Evolutionary conservation across 2,888 invertebrate genomes (phyloP), one percentile per base, ranked within the genome.

Genomic region (Saturnia japonica): DNA sequence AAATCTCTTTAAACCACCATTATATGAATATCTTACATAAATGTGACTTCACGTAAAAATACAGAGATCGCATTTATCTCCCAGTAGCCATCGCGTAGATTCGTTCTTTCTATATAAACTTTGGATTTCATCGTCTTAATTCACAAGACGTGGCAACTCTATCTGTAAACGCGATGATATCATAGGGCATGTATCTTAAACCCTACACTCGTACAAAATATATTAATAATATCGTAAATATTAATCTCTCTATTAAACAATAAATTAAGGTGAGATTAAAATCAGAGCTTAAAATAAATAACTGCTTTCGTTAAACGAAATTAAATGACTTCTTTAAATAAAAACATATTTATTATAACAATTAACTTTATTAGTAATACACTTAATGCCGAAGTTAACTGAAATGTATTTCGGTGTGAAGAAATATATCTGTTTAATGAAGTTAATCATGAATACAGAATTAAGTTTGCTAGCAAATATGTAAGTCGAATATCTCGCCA

Each of bases 351-450:
- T 80, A 79, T 83, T 82, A 77, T 81, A 74, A 77, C 74, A 80
- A 81, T 81, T 82, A 81, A 77, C 77, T 73, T 75, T 78, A 76
- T 77, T 77, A 76, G 82, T 84, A 77, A 70, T 84, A 80, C 80
- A 83, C 71, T 77, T 69, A 60, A 19, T 40, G 64, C 64, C 64
- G 6, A 40, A 40, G 40, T 40, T 64, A 40, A 28, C 2, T 22
- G 25, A 57, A 57, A 54, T 25, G 4, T 51, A 12, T 60, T 14
- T 14, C 14, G 12, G 14, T 28, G 28, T 54, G 54, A 22, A 54
- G 14, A 60, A 54, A 60, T 28, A 28, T 60, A 6, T 6, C 14
- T 60, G 25, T 28, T 60, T 14, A n/a, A 54, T n/a, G 22, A 54
- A 22, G n/a, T 9, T 54, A 54, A 1, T n/a, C 9, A 54, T 9